phyloP scores from a whole-genome alignment of 2,797 vertebrate species.

The Sciurus vulgaris region DNA sequence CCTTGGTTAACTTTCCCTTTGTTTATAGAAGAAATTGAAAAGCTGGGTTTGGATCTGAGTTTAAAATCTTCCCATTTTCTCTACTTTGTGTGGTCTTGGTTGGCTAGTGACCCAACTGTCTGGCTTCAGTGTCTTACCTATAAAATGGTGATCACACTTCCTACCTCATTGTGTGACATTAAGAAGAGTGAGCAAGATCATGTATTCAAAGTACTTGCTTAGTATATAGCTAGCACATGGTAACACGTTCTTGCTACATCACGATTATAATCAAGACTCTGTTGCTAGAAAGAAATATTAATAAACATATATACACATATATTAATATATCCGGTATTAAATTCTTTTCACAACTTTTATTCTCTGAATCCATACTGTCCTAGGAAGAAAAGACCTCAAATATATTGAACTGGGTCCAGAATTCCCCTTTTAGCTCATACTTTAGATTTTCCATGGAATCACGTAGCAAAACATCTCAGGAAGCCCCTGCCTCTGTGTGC shows the following conservation, averaged over 20 bases:
- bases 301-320: not conserved
- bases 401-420: not conserved
- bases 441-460: not conserved
- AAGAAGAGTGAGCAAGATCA: not conserved
- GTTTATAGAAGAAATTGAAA: not conserved
- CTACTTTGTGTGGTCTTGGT: not conserved
- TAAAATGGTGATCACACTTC: not conserved
- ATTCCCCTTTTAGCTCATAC: not conserved
- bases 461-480: rapidly evolving
- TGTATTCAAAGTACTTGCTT: not conserved
- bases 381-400: not conserved
- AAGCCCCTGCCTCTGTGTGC: not conserved
- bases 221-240: rapidly evolving
- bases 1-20: not conserved
- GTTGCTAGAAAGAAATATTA: not conserved
- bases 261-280: not conserved
- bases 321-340: not conserved
- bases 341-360: not conserved
- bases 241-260: not conserved
- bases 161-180: not conserved
- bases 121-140: not conserved
- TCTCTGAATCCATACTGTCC: not conserved
- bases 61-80: not conserved
- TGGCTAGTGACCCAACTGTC: not conserved
- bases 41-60: not conserved